Percentiles rank a stretch among this genome's conserved stretches.
Conservation (phyloP, 2,113 vertebrate genomes). For the Ceyx cyanopectus region DNA sequence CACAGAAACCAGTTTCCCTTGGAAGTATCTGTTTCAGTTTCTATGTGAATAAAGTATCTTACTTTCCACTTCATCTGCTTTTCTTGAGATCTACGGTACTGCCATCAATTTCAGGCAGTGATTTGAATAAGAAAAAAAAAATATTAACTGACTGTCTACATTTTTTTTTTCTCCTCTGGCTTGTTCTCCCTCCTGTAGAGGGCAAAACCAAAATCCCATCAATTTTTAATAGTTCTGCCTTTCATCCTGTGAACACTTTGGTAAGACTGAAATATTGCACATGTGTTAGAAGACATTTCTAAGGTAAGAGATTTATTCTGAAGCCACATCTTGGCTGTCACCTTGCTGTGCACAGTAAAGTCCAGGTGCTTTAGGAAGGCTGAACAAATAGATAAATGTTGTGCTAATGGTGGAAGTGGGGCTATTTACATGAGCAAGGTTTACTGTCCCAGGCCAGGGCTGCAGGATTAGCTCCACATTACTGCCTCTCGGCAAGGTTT, state of each 20-base stretch:
- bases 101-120: not conserved
- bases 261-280: not conserved
- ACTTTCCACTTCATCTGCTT: not conserved
- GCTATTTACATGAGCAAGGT: not conserved
- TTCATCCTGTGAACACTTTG: not conserved
- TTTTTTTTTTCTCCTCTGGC: not conserved
- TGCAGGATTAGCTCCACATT: not conserved
- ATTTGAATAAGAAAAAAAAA: not conserved
- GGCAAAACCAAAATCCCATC: not conserved
- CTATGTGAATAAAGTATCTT: not conserved
- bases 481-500: not conserved
- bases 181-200: not conserved
- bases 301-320: not conserved
- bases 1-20: not conserved
- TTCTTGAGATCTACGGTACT: not conserved
- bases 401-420: not conserved
- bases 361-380: not conserved
- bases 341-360: fast-evolving
- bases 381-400: not conserved
- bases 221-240: not conserved
- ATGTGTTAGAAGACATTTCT: not conserved
- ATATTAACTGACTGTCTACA: not conserved
- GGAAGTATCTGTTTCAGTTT: not conserved
- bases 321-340: not conserved
- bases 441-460: not conserved